phyloP scores from a whole-genome alignment of 2,888 invertebrate species.

The Onchidella celtica region DNA sequence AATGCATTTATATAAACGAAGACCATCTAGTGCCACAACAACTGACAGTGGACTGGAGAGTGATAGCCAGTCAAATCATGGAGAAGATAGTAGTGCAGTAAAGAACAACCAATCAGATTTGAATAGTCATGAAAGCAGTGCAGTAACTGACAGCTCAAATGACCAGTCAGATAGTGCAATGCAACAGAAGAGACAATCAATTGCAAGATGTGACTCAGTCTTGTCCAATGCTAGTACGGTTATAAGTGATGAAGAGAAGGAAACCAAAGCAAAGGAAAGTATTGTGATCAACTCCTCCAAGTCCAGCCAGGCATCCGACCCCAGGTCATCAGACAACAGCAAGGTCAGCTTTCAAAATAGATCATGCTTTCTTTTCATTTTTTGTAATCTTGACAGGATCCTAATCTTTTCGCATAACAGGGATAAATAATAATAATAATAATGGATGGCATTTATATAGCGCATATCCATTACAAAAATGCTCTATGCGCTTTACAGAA shows the following conservation, averaged over 20 bases:
- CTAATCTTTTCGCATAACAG: no score
- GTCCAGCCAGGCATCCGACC: no score
- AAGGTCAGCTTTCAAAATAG: not conserved
- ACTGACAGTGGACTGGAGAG: conserved; percentile 43
- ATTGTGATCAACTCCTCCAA: no score
- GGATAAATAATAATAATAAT: no score
- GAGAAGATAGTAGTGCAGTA: not conserved
- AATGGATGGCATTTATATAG: no score
- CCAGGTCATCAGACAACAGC: no score
- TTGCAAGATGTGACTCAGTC: not conserved
- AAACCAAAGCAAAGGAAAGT: no score
- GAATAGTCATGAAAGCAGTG: not conserved
- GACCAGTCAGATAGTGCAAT: not conserved
- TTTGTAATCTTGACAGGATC: not conserved
- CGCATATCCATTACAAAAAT: no score
- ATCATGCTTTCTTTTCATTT: not conserved
- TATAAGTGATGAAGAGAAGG: no score
- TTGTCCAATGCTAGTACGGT: no score
- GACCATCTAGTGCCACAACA: conserved; percentile 17
- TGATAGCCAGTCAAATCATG: conserved; percentile 16
- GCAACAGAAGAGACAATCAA: not conserved
- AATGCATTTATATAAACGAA: not conserved
- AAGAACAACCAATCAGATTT: conserved; percentile 7
- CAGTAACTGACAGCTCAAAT: not conserved
- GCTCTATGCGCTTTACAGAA: no score